Evolutionary conservation across 53 echinoderm and acorn worm genomes (phyloP), one percentile per base, ranked within the genome.

Genomic region (Temnopleurus reevesii): DNA sequence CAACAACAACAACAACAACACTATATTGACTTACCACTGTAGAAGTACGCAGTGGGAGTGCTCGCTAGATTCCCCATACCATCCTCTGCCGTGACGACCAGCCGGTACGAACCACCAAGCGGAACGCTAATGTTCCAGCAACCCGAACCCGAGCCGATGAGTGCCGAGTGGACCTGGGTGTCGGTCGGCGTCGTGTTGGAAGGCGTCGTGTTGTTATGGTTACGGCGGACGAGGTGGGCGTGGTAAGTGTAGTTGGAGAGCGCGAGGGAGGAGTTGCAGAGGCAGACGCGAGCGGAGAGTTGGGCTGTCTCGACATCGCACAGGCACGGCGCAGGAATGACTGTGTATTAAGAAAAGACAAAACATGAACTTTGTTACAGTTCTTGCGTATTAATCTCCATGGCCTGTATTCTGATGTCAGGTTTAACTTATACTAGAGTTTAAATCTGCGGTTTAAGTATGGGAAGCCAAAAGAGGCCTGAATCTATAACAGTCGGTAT

Each of bases 71-170:
- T 31, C 30, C 88, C 88, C n/a, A 66, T 49, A 3, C 88, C 71
- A 66, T 87, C 88, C n/a, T n/a, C 64, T 19, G 88, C 88, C 53
- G 71, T 87, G 3, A 87, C 88, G 17, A 31, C 65, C 46, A 87
- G 26, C 27, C 71, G 51, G 53, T 87, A 87, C 2, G 35, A 46
- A 4, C 88, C 88, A 1, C 85, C 85, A 9, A 59, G 60, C 8
- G 85, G 85, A 41, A 85, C 85, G 31, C 85, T 85, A 8, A 85
- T 17, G 60, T 85, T 85, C 85, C 85, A 85, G 60, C 85, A 85
- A 12, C 85, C 85, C 0, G 43, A 33, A 2, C 43, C 60, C 4
- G 59, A 19, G 8, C 13, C 34, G 59, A 59, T 19, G 44, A 59
- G 43, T 13, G 23, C 13, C 0, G 59, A 10, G 12, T 23, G 59